Percentiles rank a stretch among this genome's conserved stretches.
phyloP scores from a whole-genome alignment of 2,113 vertebrate genomes.

The Argyrosomus japonicus region DNA sequence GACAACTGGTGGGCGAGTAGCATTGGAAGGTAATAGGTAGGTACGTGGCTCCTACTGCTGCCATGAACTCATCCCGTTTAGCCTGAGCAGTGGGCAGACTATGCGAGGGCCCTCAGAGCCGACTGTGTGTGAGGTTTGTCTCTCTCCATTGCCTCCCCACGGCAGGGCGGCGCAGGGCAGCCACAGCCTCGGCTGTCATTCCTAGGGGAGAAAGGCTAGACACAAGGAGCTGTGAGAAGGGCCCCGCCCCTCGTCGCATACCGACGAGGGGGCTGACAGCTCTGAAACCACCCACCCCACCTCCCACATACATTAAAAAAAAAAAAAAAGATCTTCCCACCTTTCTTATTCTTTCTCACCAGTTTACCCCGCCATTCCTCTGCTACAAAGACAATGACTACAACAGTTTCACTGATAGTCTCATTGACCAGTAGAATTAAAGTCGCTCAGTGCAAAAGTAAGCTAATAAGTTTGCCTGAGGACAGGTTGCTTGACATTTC shows the following conservation, averaged over 20 bases:
- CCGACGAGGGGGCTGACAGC: conserved; percentile 70
- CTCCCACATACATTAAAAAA: conserved; percentile 34
- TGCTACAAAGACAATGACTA: conserved; percentile 31
- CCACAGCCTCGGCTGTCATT: conserved; percentile 79
- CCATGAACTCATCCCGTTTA: conserved; percentile 76
- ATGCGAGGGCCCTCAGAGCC: conserved; percentile 73
- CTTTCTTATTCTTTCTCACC: background rate
- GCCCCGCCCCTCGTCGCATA: conserved; percentile 66
- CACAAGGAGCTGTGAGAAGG: conserved; percentile 84
- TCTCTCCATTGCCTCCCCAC: conserved; percentile 75
- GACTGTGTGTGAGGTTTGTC: conserved; percentile 73
- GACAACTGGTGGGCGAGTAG: conserved; percentile 47
- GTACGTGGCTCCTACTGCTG: conserved; percentile 69
- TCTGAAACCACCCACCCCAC: conserved; percentile 48
- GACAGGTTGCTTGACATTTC: conserved; percentile 45
- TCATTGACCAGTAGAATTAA: conserved; percentile 7
- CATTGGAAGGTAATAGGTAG: conserved; percentile 57
- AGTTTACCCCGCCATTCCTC: conserved; percentile 30
- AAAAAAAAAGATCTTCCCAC: background rate
- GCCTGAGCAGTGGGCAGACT: conserved; percentile 74
- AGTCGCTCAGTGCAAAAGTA: conserved; percentile 37
- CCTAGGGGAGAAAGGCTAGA: conserved; percentile 84
- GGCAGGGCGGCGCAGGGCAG: conserved; percentile 69
- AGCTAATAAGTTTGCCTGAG: conserved; percentile 10
- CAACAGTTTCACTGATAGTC: conserved; percentile 35